These are phyloP conservation scores for Bombus cullumanus DNA, from an alignment of 1,140 invertebrate species.

Conservation along the genomic window DNA sequence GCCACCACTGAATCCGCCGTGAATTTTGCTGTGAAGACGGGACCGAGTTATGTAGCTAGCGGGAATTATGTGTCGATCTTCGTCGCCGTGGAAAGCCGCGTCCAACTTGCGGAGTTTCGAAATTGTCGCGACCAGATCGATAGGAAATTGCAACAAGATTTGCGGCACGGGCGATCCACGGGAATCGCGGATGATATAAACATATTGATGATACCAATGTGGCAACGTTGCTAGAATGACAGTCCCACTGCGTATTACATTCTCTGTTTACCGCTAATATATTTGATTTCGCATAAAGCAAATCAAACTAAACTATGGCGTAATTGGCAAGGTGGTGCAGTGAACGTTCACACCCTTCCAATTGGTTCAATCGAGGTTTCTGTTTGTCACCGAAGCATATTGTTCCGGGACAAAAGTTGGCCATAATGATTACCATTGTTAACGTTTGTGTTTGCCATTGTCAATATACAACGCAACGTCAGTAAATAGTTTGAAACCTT, in stretches of 20 bases:
- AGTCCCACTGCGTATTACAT: neutral
- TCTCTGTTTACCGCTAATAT: neutral
- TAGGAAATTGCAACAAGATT: constrained; percentile 22
- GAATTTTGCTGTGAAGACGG: constrained; percentile 47
- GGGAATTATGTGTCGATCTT: constrained; percentile 59
- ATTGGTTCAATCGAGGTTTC: neutral
- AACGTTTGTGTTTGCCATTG: neutral
- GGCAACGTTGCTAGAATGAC: neutral
- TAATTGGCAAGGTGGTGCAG: neutral
- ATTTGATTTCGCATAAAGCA: too few relatives aligned
- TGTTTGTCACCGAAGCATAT: neutral
- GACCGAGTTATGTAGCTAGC: constrained; percentile 11
- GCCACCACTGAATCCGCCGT: constrained; percentile 27
- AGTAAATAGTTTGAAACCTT: neutral
- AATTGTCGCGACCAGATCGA: constrained; percentile 21
- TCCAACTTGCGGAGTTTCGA: neutral
- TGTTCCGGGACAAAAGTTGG: constrained; percentile 1
- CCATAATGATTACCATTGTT: neutral
- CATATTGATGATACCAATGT: neutral
- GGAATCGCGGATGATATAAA: neutral
- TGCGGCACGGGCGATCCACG: neutral
- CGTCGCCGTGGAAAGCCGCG: neutral
- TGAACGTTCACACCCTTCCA: neutral
- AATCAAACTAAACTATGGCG: neutral
- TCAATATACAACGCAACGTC: neutral